phyloP scores from a whole-genome alignment of 2,888 invertebrate genomes.

The Leucoma salicis region DNA sequence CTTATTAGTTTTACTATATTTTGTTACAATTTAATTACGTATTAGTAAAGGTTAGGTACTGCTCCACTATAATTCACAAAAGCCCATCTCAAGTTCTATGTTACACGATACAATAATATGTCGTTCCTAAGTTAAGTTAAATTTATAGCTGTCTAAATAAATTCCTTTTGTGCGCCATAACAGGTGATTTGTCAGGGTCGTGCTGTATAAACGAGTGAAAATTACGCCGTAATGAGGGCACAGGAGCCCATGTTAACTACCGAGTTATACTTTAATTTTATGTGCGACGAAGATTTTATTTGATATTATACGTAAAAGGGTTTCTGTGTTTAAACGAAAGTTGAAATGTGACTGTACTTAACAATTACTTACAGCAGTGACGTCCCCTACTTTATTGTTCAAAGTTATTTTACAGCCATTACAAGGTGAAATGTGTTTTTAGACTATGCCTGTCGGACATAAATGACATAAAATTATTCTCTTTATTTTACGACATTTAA shows the following conservation, averaged over 20 bases:
- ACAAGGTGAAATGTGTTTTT: slow-evolving; percentile 20
- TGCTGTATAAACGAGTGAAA: slow-evolving; percentile 48
- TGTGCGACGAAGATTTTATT: slow-evolving; percentile 37
- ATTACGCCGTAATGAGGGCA: slow-evolving; percentile 52
- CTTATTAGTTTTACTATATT: too few relatives aligned
- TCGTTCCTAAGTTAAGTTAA: slow-evolving; percentile 13
- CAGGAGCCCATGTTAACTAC: slow-evolving; percentile 35
- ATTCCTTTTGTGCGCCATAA: slow-evolving; percentile 30
- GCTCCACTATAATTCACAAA: too few relatives aligned
- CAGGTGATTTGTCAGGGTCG: slow-evolving; percentile 48
- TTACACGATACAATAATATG: slow-evolving; percentile 7
- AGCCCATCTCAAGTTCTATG: too few relatives aligned
- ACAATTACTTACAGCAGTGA: slow-evolving; percentile 34
- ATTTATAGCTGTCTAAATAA: slow-evolving; percentile 35
- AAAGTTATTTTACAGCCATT: slow-evolving; percentile 32
- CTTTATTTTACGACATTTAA: too few relatives aligned
- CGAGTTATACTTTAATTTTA: slow-evolving; percentile 44
- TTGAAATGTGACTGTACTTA: slow-evolving; percentile 36
- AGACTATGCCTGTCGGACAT: slow-evolving; percentile 1
- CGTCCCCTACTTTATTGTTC: slow-evolving; percentile 30
- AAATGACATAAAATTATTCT: too few relatives aligned
- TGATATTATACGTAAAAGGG: slow-evolving; percentile 37
- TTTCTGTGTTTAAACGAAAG: slow-evolving; percentile 33
- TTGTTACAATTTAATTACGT: too few relatives aligned
- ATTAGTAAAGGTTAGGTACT: too few relatives aligned